These are phyloP conservation scores for Cheilosia impressa DNA, from an alignment of 2,888 invertebrate species.

Conservation along the genomic window DNA sequence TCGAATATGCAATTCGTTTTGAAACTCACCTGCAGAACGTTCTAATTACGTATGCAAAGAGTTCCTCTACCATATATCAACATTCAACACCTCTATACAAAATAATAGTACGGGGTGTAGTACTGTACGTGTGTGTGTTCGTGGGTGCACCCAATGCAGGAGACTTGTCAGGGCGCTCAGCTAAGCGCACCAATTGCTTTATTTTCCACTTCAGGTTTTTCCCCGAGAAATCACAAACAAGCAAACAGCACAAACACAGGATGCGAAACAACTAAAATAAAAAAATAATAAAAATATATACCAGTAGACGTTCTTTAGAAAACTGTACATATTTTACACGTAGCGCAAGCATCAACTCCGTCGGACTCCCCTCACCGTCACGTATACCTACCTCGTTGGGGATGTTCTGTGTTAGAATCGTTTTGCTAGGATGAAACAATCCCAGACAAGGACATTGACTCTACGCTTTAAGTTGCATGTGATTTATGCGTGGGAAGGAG, in stretches of 20 bases:
- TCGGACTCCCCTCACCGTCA: not conserved
- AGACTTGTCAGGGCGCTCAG: constrained; percentile 46
- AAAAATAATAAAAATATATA: not conserved
- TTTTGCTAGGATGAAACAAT: constrained; percentile 34
- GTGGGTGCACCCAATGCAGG: not conserved
- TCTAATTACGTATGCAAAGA: constrained; percentile 55
- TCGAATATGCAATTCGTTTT: constrained; percentile 43
- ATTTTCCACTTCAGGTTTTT: constrained; percentile 50
- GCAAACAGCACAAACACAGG: constrained; percentile 21
- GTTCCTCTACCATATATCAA: constrained; percentile 42
- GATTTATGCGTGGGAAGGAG: constrained; percentile 21
- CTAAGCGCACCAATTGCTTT: constrained; percentile 59
- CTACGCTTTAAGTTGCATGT: constrained; percentile 26
- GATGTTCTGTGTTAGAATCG: constrained; percentile 1
- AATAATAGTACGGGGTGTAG: not conserved
- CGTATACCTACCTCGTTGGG: not conserved
- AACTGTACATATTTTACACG: constrained; percentile 31
- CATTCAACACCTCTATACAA: constrained; percentile 43
- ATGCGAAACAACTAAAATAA: constrained; percentile 5
- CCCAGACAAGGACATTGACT: constrained; percentile 58
- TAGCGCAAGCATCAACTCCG: not conserved
- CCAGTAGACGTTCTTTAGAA: constrained; percentile 14
- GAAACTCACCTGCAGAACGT: constrained; percentile 35
- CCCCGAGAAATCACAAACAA: constrained; percentile 44
- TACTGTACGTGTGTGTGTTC: not conserved